Evolutionary conservation across 2,113 vertebrate genomes (phyloP), one percentile per base, ranked within the genome.

Genomic region (Agelaius phoeniceus): DNA sequence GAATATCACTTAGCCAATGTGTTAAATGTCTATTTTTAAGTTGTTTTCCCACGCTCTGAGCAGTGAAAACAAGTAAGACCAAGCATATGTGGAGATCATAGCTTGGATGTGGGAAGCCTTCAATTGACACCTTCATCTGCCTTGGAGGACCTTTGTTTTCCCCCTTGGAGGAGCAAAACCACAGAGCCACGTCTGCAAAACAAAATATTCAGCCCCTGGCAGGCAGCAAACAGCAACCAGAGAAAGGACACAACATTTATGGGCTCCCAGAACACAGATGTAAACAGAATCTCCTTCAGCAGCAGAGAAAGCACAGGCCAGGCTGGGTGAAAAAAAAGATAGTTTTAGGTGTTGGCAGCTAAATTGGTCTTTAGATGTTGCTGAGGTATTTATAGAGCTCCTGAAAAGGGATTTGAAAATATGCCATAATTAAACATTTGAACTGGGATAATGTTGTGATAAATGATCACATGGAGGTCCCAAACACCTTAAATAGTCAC

Each of bases 401-500:
- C 89, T 87, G 71, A 30, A 92, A 90, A 83, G 89, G 23, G 85
- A 87, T 83, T 84, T 85, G 91, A 95, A 90, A 90, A 93, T 78
- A 92, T 35, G 74, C 80, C 85, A 9, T 89, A 93, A 96, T 96
- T 97, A 97, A 93, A 59, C 77, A 80, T 79, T 82, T 76, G 90
- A 89, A 74, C 87, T 81, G 89, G 85, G 89, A 97, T 94, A 92
- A 97, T 89, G 84, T 96, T 96, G 78, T 93, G 96, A 97, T 95
- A 89, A 94, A 88, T 26, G 93, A 87, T 89, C 90, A 65, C 66
- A 63, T n/a, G 65, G 93, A 95, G 89, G 84, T 96, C 79, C 61
- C 81, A 68, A 93, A 90, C 91, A 95, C 91, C 78, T 95, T 91
- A 58, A 89, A 84, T 63, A 96, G 92, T 89, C 90, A 82, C 93